Base-by-base conservation (phyloP, 1,140 invertebrate species). In the Ceratoteleas bidentatus region DNA sequence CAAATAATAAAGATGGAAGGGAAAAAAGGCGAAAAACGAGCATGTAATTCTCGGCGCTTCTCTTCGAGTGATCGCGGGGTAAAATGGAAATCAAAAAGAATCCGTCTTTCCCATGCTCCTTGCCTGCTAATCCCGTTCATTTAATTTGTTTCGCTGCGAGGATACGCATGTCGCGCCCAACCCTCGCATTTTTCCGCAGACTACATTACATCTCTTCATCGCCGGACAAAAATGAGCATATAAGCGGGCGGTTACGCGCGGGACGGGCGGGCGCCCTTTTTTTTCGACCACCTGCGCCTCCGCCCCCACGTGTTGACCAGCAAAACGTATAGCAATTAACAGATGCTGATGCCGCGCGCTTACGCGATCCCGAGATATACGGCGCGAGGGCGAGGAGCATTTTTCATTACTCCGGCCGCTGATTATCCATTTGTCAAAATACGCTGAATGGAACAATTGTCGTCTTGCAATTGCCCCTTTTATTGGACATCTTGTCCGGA, bases 121-220 rank as follows among this genome's bases (percentile, higher is more conserved):
- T 81, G 86, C 80, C 80, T 87, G 85, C 85, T 88, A 88, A 89
- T 88, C 86, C 87, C 77, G 87, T 89, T 86, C 85, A 85, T 86
- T 89, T 89, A 89, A 89, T 89, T 88, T 89, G 87, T 86, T 87
- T 85, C 84, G 84, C 68, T 81, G 81, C 86, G 78, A 83, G 84
- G 81, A 72, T 83, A 68, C 53, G 80, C 84, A 85, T 84, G 69
- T 77, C 62, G 69, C 58, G 43, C 74, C 64, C 80, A 83, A 47
- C 68, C 74, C 62, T 54, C 60, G 24, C 68, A 65, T 76, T 77
- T 77, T 62, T 73, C 66, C 66, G 79, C 66, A 56, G 69, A 83
- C 69, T 83, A 83, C 58, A 78, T 83, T 83, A 83, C 74, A 73
- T 72, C 66, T 53, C 72, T 70, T 81, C 60, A 74, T 80, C 53